Evolutionary conservation across 2,113 vertebrate genomes (phyloP).

Genomic region (Pampusana beccarii): DNA sequence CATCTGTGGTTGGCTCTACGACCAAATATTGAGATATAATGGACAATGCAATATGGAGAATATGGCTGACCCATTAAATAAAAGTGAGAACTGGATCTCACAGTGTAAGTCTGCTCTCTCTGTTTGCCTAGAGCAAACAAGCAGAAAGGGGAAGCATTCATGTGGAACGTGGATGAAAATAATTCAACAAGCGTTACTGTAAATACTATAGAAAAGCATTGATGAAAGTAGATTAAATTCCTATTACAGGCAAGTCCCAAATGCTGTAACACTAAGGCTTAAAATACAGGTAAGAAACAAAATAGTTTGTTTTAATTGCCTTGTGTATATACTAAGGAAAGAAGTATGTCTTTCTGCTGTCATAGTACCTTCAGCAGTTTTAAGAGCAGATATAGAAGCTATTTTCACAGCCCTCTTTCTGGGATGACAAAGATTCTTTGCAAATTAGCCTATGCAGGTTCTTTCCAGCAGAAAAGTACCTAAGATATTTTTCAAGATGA

Average conservation of each 20-base stretch:
- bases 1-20: background rate
- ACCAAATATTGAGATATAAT: constrained; percentile 16
- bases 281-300: background rate
- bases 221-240: constrained; percentile 5
- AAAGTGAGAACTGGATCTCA: background rate
- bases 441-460: fast-evolving
- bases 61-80: background rate
- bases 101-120: background rate
- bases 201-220: background rate
- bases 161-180: constrained; percentile 27
- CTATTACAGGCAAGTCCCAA: background rate
- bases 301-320: background rate
- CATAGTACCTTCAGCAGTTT: background rate
- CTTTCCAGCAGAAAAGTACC: background rate
- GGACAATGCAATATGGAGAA: background rate
- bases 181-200: constrained; percentile 14
- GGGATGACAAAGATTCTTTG: background rate
- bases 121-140: constrained; percentile 30
- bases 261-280: background rate
- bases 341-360: background rate
- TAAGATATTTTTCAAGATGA: background rate
- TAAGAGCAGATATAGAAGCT: background rate
- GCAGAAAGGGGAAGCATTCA: background rate
- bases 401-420: background rate
- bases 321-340: background rate